A percentile compares a stretch with the other conserved stretches of the same genome.
These are phyloP conservation scores for Rhabdomys dilectus DNA, from an alignment of 2,113 vertebrate species.

Conservation along the genomic window DNA sequence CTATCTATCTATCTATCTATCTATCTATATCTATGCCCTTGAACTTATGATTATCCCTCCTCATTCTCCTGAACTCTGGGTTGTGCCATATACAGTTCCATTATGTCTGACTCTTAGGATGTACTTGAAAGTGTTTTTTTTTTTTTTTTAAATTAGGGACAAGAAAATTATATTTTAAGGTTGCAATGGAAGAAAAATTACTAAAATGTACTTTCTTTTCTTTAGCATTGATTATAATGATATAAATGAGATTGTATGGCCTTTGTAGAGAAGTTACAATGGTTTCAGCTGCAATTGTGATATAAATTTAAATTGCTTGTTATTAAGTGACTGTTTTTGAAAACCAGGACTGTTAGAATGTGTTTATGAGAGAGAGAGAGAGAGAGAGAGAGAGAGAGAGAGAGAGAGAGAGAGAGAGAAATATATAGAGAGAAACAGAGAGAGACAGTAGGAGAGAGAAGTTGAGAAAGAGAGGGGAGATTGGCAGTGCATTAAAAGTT, in stretches of 20 bases:
- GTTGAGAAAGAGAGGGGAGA: neutral
- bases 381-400: no score
- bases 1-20: no score
- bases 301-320: neutral
- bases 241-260: neutral
- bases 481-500: neutral
- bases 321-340: neutral
- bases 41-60: neutral
- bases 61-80: neutral
- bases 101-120: neutral
- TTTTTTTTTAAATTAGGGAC: neutral
- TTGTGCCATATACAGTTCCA: neutral
- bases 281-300: constrained; percentile 29
- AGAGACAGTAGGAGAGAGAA: neutral
- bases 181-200: neutral
- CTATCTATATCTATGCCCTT: no score
- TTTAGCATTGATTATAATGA: neutral
- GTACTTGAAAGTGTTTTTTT: neutral
- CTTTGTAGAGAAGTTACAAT: neutral
- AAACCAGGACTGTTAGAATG: neutral
- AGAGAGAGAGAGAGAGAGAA: neutral
- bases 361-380: neutral
- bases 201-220: neutral
- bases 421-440: neutral
- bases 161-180: neutral